Base-by-base conservation (phyloP, 2,113 vertebrate genomes). In the Nicator chloris region DNA sequence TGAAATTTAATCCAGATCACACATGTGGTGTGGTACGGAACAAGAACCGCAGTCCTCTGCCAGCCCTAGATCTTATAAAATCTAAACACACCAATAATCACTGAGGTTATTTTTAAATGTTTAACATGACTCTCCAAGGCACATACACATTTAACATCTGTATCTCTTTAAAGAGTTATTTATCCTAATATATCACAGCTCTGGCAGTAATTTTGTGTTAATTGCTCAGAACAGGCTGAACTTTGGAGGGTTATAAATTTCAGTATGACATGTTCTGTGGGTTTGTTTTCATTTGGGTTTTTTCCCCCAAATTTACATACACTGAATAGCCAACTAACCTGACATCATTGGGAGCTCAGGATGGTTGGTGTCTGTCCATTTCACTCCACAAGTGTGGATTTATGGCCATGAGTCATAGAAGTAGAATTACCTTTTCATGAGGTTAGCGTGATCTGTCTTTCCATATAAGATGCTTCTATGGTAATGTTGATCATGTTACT, bases 351-450 rank as follows among this genome's bases (percentile, higher is more conserved):
- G 65, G 54, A 84, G 61, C 53, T 88, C 39, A 53, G 56, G 69
- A 63, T 68, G 60, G 77, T 73, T 90, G 75, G 47, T 96, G 61
- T 64, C 61, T 94, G 93, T 66, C 88, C 76, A 30, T 90, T 88
- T 91, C 86, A 80, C 83, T 96, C 59, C 44, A 78, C 59, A 82
- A 95, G 70, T 81, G 73, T 90, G 82, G 76, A 95, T 97, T 97
- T 97, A 96, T 93, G 93, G 68, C 60, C 42, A 66, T 97, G 95
- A 97, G 76, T 97, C 95, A 97, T 86, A 93, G 81, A 96, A 97
- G 86, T 70, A 94, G 86, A 97, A 97, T 97, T 97, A 96, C 94
- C 91, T 97, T 94, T 96, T 92, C 86, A 79, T 95, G 91, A 95
- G 76, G 61, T 82, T 88, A 81, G 69, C 42, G 50, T 94, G 87